phyloP scores from a whole-genome alignment of 2,113 vertebrate species.

The Amblyornis subalaris region DNA sequence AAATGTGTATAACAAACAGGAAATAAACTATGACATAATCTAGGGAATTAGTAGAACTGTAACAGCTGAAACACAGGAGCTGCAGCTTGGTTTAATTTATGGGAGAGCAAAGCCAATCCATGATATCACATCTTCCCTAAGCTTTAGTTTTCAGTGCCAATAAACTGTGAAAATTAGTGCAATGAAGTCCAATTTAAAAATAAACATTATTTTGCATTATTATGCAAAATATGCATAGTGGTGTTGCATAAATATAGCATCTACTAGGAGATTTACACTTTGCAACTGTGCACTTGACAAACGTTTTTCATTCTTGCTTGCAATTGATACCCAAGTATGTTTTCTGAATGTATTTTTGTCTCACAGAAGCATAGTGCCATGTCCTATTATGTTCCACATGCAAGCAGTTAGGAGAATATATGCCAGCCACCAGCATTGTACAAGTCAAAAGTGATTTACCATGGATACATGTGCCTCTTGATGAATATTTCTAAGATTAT shows the following conservation, averaged over 20 bases:
- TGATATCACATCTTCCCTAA: background rate
- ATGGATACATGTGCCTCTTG: constrained; percentile 45
- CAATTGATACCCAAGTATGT: background rate
- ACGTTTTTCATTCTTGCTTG: background rate
- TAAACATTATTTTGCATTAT: background rate
- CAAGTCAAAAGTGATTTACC: constrained; percentile 55
- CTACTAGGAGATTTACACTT: background rate
- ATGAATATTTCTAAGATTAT: constrained; percentile 62
- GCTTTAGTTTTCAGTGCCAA: background rate
- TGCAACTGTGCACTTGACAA: background rate
- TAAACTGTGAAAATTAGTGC: constrained; percentile 9
- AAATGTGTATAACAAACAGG: background rate
- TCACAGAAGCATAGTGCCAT: constrained; percentile 6
- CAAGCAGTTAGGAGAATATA: constrained; percentile 31
- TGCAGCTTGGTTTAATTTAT: background rate
- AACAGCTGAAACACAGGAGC: background rate
- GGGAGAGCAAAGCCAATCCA: background rate
- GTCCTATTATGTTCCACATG: background rate
- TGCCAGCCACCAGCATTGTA: background rate
- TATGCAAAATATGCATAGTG: background rate
- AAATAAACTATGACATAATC: background rate
- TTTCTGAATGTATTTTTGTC: constrained; percentile 40
- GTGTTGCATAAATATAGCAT: background rate
- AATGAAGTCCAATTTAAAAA: constrained; percentile 11
- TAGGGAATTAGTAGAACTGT: background rate